Percentiles rank a stretch among this genome's conserved stretches.
These are phyloP conservation scores for Parus major DNA, from an alignment of 2,113 vertebrate species.

Conservation along the genomic window DNA sequence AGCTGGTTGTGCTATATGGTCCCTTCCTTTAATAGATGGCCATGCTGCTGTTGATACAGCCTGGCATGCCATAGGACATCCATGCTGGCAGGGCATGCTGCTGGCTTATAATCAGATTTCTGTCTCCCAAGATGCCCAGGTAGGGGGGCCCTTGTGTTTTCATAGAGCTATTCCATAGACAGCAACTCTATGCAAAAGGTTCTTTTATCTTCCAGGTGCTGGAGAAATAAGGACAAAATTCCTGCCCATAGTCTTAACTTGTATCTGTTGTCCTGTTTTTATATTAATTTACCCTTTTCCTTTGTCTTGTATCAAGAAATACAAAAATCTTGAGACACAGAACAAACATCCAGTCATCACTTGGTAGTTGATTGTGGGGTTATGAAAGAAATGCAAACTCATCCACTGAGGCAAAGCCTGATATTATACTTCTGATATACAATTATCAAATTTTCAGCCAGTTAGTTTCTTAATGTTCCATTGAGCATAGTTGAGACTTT, in stretches of 20 bases:
- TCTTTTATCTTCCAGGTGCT: not conserved
- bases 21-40: not conserved
- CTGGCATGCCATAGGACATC: not conserved
- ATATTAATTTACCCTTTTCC: not conserved
- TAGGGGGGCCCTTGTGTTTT: not conserved
- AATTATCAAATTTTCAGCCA: not conserved
- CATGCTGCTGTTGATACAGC: not conserved
- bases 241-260: not conserved
- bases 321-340: not conserved
- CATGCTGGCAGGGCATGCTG: not conserved
- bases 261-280: not conserved
- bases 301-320: not conserved
- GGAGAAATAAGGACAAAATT: not conserved
- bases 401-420: not conserved
- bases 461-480: slow-evolving; percentile 1
- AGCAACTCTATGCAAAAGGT: not conserved
- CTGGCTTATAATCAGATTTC: not conserved
- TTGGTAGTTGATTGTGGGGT: not conserved
- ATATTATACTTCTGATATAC: not conserved
- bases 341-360: not conserved
- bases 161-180: not conserved
- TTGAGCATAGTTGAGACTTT: not conserved
- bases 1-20: rapidly evolving
- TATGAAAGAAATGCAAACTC: not conserved
- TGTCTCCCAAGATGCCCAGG: not conserved